Base-by-base conservation (phyloP, 1,140 invertebrate genomes). In the Probaryconus sp. region DNA sequence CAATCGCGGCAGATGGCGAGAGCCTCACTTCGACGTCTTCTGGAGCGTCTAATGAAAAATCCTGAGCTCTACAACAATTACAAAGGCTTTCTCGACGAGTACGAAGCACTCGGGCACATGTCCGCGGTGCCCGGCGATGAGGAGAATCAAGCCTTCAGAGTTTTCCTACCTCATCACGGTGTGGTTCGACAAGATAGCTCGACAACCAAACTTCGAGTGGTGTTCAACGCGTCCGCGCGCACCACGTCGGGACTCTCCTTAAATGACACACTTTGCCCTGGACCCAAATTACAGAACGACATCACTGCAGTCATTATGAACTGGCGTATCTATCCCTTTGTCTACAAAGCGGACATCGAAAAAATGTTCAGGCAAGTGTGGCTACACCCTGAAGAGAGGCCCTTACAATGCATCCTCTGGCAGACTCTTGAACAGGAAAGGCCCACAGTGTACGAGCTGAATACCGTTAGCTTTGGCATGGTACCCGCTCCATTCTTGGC, bases 91-190 rank as follows among this genome's bases (percentile, higher is more conserved):
- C 20, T 47, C 0, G 0, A 2, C 2, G 43, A 47, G 3, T 47
- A 47, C 13, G 24, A 17, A 17, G 5, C 7, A 1, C 14, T 31
- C 1, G 43, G 26, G 0, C 43, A 31, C 14, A 47, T 47, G 43
- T 30, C 0, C 0, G 11, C 6, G 9, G 31, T 30, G 1, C 5
- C 11, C 1, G 5, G 5, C 9, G 6, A 2, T 4, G 7, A 35
- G n/a, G 14, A 38, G 6, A 5, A 17, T 18, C 1, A 2, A 4
- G 21, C 21, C 3, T 3, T 3, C 21, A 3, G 21, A 3, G 21
- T 24, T 4, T 24, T 4, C n/a, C n/a, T 89, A 5, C 85, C 88
- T 2, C 88, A 89, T 79, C 87, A 88, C 38, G 71, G 71, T 0
- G 84, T 89, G 0, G 21, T 86, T 2, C 76, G 78, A n/a, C 75